Base-by-base conservation (phyloP, 2,113 vertebrate species). In the Seriola quinqueradiata region DNA sequence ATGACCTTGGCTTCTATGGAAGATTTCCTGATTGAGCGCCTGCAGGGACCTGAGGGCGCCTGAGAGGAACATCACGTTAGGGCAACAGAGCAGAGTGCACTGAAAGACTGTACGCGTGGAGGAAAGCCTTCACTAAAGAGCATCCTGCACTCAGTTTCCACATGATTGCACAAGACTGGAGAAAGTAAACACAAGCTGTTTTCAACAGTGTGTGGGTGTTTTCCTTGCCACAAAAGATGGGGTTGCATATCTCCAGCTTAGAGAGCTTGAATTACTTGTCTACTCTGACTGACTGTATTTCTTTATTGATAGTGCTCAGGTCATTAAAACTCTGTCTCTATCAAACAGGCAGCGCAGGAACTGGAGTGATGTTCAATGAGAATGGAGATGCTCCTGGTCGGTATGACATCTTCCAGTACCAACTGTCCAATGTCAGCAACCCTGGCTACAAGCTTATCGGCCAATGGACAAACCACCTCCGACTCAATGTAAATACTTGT, bases 401-500 rank as follows among this genome's bases (percentile, higher is more conserved):
- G 0, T 98, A 97, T 0, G 97, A 98, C 90, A 98, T 98, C 91
- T 98, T 98, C 94, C 97, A 98, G 93, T 98, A 97, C 88, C 97
- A 98, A 84, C 88, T 95, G 25, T 92, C 95, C 55, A 97, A 98
- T 1, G 92, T 94, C 83, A 96, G 88, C 3, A 93, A 85, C 79
- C 89, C 96, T 0, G 95, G 96, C 19, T 97, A 97, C 92, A 95
- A 81, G 72, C 69, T 85, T 0, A 97, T 97, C 5, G 97, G 97
- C 76, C 96, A 97, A 77, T 97, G 97, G 97, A 96, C 96, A 0
- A 96, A 97, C 83, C 93, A 94, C 63, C 95, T 97, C 9, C 87
- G 95, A 48, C 92, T 97, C 78, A 95, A 95, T 28, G 97, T 97
- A 93, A 96, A 95, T 79, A 63, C 70, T 80, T 61, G 1, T 25